Base-by-base conservation (phyloP, 2,888 invertebrate genomes). In the Glaucopsyche alexis region DNA sequence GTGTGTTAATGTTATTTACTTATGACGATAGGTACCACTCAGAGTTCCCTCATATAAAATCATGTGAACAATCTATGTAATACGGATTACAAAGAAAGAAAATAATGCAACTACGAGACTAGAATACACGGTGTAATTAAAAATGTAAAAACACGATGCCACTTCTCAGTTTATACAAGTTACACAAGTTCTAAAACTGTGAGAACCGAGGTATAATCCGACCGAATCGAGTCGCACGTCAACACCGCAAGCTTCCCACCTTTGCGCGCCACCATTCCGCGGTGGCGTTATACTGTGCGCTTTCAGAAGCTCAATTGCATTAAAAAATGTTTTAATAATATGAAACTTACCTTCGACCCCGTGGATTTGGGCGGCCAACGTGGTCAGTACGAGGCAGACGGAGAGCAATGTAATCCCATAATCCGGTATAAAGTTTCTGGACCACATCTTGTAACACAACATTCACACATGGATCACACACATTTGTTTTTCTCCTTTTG, bases 371-470 rank as follows among this genome's bases (percentile, higher is more conserved):
- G 91, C 81, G 75, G 89, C 85, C 85, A 92, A 82, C 81, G 89
- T 84, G 81, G 90, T 85, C 87, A 93, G 83, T 86, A 90, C 78
- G 78, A 94, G 84, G 79, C 88, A 85, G 81, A 92, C 80, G 80
- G 86, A 87, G 86, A 93, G 87, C 90, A 93, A 90, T 90, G 89
- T 93, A 94, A 94, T 94, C 94, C 94, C 94, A 94, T 94, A 94
- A 94, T 94, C 94, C 94, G 94, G 94, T 93, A 90, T 93, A 93
- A 93, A 93, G 94, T 94, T 94, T 91, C 94, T 94, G 93, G 94
- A 94, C 94, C 94, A 94, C 95, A 95, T 95, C 94, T 94, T 94
- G 91, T 84, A 88, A 85, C 93, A 94, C 91, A 91, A 94, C 93
- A 93, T 91, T 90, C 90, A 93, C 93, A 92, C 91, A 92, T 90